A percentile compares a stretch with the other conserved stretches of the same genome.
phyloP scores from a whole-genome alignment of 2,113 vertebrate genomes.

The Excalfactoria chinensis region DNA sequence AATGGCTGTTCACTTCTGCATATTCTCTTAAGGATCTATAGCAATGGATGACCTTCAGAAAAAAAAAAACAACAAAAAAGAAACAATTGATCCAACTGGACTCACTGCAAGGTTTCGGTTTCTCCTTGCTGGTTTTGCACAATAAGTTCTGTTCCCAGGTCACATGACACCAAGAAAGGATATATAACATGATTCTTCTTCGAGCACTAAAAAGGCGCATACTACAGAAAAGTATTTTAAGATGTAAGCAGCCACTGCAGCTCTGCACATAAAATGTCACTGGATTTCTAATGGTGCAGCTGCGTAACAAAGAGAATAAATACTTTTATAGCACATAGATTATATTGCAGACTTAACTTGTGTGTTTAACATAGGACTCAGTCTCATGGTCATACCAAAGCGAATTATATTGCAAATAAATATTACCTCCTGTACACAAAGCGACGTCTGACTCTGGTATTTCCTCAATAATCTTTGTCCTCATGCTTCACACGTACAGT shows the following conservation, averaged over 20 bases:
- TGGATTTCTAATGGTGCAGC: conserved; percentile 42
- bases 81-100: conserved; percentile 14
- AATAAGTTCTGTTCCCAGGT: conserved; percentile 67
- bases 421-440: conserved; percentile 4
- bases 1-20: neutral
- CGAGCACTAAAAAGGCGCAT: conserved; percentile 33
- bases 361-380: neutral
- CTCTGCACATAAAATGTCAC: conserved; percentile 43
- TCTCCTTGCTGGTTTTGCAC: conserved; percentile 5
- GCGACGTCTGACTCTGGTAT: neutral
- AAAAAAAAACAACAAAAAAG: neutral
- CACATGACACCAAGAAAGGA: conserved; percentile 61
- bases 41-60: conserved; percentile 15
- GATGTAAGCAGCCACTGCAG: neutral
- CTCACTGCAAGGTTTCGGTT: neutral
- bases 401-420: neutral
- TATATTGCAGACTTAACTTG: neutral
- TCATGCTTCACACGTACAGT: conserved; percentile 33
- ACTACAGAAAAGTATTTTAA: conserved; percentile 39
- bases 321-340: neutral
- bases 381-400: neutral
- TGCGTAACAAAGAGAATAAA: neutral
- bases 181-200: neutral
- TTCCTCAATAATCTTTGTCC: conserved; percentile 46
- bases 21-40: conserved; percentile 14